Evolutionary conservation across 2,888 invertebrate genomes (phyloP).

Genomic region (Malthinus seriepunctatus): DNA sequence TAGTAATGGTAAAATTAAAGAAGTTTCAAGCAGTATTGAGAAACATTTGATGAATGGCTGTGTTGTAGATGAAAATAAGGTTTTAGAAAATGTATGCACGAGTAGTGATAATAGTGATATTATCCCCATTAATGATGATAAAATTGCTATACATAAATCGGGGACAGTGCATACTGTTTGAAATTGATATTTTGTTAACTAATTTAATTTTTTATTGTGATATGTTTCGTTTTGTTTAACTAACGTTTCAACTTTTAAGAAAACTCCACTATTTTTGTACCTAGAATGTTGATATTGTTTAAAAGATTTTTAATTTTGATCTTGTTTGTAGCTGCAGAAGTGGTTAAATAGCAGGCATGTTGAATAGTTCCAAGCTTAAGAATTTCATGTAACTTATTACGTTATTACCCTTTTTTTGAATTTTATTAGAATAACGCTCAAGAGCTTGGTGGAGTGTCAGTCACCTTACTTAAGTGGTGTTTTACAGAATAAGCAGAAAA

Average conservation of each 20-base stretch:
- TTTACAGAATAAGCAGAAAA: too few relatives aligned
- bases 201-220: constrained; percentile 1
- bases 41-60: constrained; percentile 21
- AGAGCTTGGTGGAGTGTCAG: too few relatives aligned
- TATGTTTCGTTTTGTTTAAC: not conserved
- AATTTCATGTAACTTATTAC: too few relatives aligned
- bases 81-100: constrained; percentile 11
- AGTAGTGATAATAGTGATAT: constrained; percentile 30
- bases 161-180: constrained; percentile 48
- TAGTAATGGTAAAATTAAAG: constrained; percentile 23
- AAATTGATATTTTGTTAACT: constrained; percentile 5
- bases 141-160: constrained; percentile 36
- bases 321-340: too few relatives aligned
- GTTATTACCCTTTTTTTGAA: too few relatives aligned
- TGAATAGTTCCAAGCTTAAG: too few relatives aligned
- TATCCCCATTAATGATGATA: constrained; percentile 12
- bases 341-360: too few relatives aligned
- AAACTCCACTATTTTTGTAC: not conserved
- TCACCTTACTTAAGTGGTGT: too few relatives aligned
- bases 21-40: constrained; percentile 32
- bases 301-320: too few relatives aligned
- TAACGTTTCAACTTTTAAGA: not conserved
- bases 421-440: too few relatives aligned
- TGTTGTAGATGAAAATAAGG: constrained; percentile 6
- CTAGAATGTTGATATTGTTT: too few relatives aligned